Evolutionary conservation across 35 echinoderm and acorn worm genomes (phyloP).

Genomic region (Heliocidaris tuberculata): DNA sequence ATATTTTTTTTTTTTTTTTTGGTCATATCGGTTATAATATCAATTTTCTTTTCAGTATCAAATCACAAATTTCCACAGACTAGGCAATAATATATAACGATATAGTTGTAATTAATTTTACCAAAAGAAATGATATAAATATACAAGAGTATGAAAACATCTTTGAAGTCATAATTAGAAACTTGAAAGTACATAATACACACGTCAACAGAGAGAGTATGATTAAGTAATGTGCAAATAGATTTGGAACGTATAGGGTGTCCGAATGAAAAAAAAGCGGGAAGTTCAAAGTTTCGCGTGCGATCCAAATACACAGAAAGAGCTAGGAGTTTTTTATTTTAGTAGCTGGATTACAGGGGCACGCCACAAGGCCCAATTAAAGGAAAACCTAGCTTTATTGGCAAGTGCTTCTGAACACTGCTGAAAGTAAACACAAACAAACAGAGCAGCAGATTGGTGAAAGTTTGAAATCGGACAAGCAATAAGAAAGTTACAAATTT

Average conservation of each 20-base stretch:
- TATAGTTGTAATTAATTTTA: neutral
- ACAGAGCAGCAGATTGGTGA: too few relatives aligned
- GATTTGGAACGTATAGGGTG: neutral
- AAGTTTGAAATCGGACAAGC: too few relatives aligned
- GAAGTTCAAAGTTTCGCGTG: neutral
- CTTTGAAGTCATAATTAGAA: neutral
- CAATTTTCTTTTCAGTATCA: conserved; percentile 4
- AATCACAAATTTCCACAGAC: neutral
- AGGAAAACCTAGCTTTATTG: too few relatives aligned
- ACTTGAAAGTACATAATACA: conserved; percentile 14
- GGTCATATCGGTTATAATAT: conserved; percentile 3
- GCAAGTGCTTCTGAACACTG: too few relatives aligned
- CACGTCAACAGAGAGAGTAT: neutral
- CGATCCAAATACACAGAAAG: neutral
- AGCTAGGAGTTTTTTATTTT: neutral
- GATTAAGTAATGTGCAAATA: neutral
- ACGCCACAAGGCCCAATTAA: too few relatives aligned
- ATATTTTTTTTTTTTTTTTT: neutral
- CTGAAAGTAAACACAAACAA: too few relatives aligned
- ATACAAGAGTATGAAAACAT: conserved; percentile 6
- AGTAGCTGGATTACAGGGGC: too few relatives aligned
- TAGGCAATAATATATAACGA: conserved; percentile 5
- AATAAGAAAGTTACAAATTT: too few relatives aligned
- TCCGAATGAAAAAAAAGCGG: neutral
- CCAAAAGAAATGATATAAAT: conserved; percentile 13